Conservation (phyloP, 2,888 invertebrate species). For the Abrostola tripartita region DNA sequence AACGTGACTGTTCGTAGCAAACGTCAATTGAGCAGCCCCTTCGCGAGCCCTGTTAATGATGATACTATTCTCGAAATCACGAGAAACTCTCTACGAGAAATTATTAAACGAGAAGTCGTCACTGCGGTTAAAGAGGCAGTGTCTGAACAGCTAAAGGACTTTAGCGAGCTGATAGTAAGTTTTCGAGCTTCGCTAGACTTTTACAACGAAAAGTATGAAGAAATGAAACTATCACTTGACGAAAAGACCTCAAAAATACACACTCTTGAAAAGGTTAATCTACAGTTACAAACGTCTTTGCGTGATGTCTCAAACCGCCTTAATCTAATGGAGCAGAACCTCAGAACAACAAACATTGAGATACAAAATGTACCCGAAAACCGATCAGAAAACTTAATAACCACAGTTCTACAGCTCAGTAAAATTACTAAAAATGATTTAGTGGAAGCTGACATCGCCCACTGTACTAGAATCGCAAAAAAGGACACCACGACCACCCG, state of each 20-base stretch:
- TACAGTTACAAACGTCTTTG: not conserved
- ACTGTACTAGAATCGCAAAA: conserved; percentile 9
- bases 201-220: conserved; percentile 6
- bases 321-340: conserved; percentile 1
- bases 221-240: not conserved
- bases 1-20: no score
- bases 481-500: conserved; percentile 1
- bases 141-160: not conserved
- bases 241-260: not conserved
- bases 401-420: not conserved
- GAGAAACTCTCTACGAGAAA: not conserved
- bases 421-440: not conserved
- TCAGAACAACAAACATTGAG: not conserved
- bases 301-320: not conserved
- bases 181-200: conserved; percentile 1
- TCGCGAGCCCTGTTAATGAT: no score
- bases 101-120: not conserved
- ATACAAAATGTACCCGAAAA: conserved; percentile 2
- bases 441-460: not conserved
- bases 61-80: no score
- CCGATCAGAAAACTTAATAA: not conserved
- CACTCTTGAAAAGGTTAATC: not conserved
- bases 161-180: not conserved
- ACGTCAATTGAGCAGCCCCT: no score
- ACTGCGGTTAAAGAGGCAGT: not conserved